Base-by-base conservation (phyloP, 2,797 vertebrate genomes). In the Borostomias antarcticus region DNA sequence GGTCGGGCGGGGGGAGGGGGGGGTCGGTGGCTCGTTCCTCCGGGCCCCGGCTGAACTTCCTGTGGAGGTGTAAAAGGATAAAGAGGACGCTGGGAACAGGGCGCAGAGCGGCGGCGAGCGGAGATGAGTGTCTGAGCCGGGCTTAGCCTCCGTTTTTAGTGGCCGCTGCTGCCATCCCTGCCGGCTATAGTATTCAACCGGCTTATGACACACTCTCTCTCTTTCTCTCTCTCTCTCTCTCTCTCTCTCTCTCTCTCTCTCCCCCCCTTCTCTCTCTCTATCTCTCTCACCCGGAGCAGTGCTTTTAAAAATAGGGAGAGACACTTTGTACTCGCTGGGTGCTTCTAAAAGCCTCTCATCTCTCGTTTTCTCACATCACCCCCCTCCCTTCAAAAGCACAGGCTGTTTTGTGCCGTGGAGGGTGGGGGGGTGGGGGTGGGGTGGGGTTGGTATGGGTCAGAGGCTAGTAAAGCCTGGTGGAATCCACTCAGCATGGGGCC, bases 81-180 rank as follows among this genome's bases (percentile, higher is more conserved):
- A 85, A 59, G 82, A 77, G 81, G 78, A 33, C 7, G 11, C 48
- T 73, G 72, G 74, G 74, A 70, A 72, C 28, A 19, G 30, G 69
- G 60, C n/a, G 37, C 65, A 15, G 64, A 76, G 26, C n/a, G 73
- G 80, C 75, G 7, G 35, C 76, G 71, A 72, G 77, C 82, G 82
- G 86, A 88, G 88, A 91, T 88, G 87, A 89, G 85, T 76, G 86
- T 90, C 86, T 90, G 86, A 91, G 84, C 85, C 89, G 0, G 67
- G 84, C 88, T 90, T 90, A 89, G 79, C 84, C 83, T 5, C 71
- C 76, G 75, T 73, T 85, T 70, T 70, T 82, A 82, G 86, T 74
- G 83, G 72, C 72, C 78, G 67, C 80, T 87, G 70, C 78, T 80
- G 65, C 83, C 81, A 80, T 85, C 79, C 77, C 84, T 86, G 79